Percentiles rank a stretch among this genome's conserved stretches.
Conservation (phyloP, 1,140 invertebrate species). For the Caenorhabditis tropicalis region DNA sequence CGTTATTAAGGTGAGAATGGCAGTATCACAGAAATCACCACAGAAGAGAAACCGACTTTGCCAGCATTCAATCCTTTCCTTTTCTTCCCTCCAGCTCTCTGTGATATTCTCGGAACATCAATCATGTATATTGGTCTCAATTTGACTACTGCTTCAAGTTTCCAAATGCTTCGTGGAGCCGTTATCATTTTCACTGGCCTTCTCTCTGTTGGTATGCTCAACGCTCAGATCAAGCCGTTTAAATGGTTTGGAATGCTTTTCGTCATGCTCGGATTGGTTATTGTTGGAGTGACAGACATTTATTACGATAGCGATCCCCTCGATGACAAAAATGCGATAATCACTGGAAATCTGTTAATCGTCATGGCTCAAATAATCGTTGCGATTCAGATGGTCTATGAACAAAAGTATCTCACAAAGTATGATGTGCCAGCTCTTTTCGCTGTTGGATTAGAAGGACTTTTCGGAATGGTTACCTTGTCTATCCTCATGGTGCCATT, state of each 20-base stretch:
- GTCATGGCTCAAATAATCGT: slow-evolving; percentile 84
- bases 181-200: slow-evolving; percentile 92
- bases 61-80: slow-evolving; percentile 77
- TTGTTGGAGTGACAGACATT: slow-evolving; percentile 85
- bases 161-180: slow-evolving; percentile 92
- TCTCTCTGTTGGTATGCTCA: slow-evolving; percentile 85
- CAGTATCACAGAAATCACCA: slow-evolving; percentile 56
- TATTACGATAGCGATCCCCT: slow-evolving; percentile 73
- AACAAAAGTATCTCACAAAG: slow-evolving; percentile 86
- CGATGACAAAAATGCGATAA: slow-evolving; percentile 80
- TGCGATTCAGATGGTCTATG: slow-evolving; percentile 90
- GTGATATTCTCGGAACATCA: slow-evolving; percentile 69
- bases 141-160: slow-evolving; percentile 90
- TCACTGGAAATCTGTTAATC: slow-evolving; percentile 88
- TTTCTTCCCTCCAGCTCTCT: slow-evolving; percentile 77
- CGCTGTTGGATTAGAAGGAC: slow-evolving; percentile 88
- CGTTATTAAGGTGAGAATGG: slow-evolving; percentile 52
- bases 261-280: slow-evolving; percentile 81
- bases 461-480: slow-evolving; percentile 85
- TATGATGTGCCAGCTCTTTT: slow-evolving; percentile 82
- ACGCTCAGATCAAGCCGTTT: slow-evolving; percentile 76
- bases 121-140: slow-evolving; percentile 85
- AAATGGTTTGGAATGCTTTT: slow-evolving; percentile 86
- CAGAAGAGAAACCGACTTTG: slow-evolving; percentile 63
- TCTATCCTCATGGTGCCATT: slow-evolving; percentile 82